A percentile compares a stretch with the other conserved stretches of the same genome.
These are phyloP conservation scores for Leptatherina wallacei DNA, from an alignment of 2,797 vertebrate genomes.

Conservation along the genomic window DNA sequence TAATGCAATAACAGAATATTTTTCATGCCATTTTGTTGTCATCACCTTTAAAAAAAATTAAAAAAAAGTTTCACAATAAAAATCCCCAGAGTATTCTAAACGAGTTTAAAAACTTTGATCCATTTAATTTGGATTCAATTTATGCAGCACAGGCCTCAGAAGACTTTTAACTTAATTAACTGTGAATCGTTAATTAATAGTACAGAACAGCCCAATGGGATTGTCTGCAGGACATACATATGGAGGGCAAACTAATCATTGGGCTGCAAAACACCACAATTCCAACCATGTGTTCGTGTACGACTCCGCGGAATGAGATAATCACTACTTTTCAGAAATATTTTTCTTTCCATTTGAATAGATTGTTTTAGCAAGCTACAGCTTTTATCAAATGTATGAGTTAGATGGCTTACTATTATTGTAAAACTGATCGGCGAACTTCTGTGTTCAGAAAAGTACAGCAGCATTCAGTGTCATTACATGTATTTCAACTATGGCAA, in stretches of 20 bases:
- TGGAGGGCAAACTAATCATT: background rate
- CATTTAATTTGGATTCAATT: constrained; percentile 22
- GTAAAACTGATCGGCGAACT: background rate
- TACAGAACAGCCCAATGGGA: constrained; percentile 15
- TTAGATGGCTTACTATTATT: background rate
- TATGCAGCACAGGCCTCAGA: constrained; percentile 28
- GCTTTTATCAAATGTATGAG: background rate
- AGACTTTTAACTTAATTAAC: constrained; percentile 64
- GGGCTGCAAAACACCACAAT: background rate
- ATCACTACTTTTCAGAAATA: constrained; percentile 18
- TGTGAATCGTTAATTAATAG: constrained; percentile 60
- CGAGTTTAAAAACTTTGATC: background rate
- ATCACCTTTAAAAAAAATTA: no score
- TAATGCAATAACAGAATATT: background rate
- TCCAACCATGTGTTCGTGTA: background rate
- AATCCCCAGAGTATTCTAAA: background rate
- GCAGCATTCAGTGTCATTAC: constrained; percentile 48
- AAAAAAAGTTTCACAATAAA: constrained; percentile 1
- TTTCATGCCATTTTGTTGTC: background rate
- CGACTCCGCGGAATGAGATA: constrained; percentile 12
- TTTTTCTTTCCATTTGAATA: background rate
- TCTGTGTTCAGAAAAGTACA: constrained; percentile 38
- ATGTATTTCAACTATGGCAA: background rate
- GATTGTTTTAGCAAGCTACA: background rate
- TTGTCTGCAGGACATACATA: constrained; percentile 20